Percentiles rank a stretch among this genome's conserved stretches.
These are phyloP conservation scores for Oreochromis niloticus DNA, from an alignment of 2,113 vertebrate species.

Conservation along the genomic window DNA sequence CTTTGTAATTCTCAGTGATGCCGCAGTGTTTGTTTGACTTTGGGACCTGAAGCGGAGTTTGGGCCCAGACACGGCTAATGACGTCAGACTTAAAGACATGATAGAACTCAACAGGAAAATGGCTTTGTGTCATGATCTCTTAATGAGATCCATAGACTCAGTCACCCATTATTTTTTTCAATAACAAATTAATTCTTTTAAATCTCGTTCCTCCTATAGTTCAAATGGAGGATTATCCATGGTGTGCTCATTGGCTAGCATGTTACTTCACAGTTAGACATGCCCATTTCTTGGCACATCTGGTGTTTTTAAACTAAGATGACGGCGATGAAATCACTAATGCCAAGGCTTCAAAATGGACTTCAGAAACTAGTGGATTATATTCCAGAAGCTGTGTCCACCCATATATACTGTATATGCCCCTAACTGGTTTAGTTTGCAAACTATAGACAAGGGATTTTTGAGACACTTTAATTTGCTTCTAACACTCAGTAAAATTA, in stretches of 20 bases:
- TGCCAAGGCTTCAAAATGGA: background rate
- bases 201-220: background rate
- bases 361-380: background rate
- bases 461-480: background rate
- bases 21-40: too few relatives aligned
- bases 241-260: background rate
- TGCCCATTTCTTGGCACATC: background rate
- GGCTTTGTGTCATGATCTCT: background rate
- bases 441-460: background rate
- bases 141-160: background rate
- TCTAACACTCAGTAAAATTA: background rate
- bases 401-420: background rate
- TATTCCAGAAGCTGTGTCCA: background rate
- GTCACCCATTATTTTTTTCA: background rate
- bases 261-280: background rate
- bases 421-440: background rate
- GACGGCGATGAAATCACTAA: background rate
- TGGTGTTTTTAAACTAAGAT: background rate
- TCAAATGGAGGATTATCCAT: background rate
- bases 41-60: background rate
- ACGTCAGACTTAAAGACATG: background rate
- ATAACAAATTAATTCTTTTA: background rate
- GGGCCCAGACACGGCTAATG: background rate
- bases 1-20: too few relatives aligned
- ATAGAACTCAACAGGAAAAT: background rate